Base-by-base conservation (phyloP, 1,140 invertebrate species). In the Heliconius congener region DNA sequence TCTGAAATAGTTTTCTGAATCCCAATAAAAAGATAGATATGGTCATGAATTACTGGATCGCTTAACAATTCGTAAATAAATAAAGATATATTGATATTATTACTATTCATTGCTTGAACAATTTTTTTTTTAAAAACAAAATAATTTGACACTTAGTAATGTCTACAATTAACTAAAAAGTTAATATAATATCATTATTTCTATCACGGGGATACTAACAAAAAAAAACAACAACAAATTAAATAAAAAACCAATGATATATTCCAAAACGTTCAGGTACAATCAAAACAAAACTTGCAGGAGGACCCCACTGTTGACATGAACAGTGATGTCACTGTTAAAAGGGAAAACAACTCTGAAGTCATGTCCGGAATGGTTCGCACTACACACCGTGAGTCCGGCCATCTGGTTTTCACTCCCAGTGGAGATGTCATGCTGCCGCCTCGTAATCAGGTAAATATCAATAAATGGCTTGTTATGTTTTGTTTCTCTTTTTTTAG, bases 331-430 rank as follows among this genome's bases (percentile, higher is more conserved):
- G 60, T 80, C 0, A 75, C 79, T 1, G 80, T 82, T 3, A 94
- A 94, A 70, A 88, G 91, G 75, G 92, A 94, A 81, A 88, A 86
- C 88, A 93, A 87, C 80, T 94, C 92, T 0, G 91, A 92, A 66
- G 88, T 95, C 37, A 93, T 95, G 87, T 93, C 93, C 0, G 94
- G 94, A 30, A 95, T 95, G 93, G 94, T 95, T 11, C 89, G 92
- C 18, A 93, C 91, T 27, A 94, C 93, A 0, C 93, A 95, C 81
- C 89, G 92, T 18, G 94, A 95, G 83, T 90, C 93, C 13, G 91
- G 92, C 11, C 93, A 94, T 75, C 83, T 95, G 0, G 94, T 95
- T 79, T 94, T 95, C 86, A 94, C 94, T 0, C 82, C 92, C n/a
- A 90, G 92, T 82, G 93, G 93, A 1, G 93, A 94, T 84, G 94